Evolutionary conservation across 2,888 invertebrate species (phyloP), one percentile per base, ranked within the genome.

Genomic region (Theodoxus fluviatilis): DNA sequence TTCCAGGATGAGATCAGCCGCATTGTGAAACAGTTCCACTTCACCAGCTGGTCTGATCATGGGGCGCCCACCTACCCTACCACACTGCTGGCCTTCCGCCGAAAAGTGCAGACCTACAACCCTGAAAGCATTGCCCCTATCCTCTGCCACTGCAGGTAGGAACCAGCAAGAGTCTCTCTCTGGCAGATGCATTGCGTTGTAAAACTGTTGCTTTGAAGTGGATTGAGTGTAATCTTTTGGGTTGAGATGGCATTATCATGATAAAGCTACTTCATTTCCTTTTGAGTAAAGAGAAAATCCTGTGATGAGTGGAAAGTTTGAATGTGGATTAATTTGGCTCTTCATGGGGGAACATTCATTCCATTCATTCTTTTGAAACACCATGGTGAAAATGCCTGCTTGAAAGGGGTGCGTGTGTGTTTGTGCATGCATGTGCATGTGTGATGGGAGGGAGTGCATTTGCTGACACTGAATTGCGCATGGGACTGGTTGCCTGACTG

Each of bases 31-130:
- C 84, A 84, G 76, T 83, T 82, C 69, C 84, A 84, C 71, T 84
- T 83, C 71, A 81, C 79, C 35, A 81, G 80, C 2, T 83, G 84
- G 84, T 80, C 83, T 2, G 84, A 84, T 71, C 84, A 84, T 69
- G 83, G 82, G 3, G 83, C 82, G n/a, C 81, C 83, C 6, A 82
- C 80, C 6, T 78, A 80, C 68, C 80, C 83, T 25, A 83, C 83
- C 4, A 80, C 83, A 35, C 73, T 84, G 71, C 73, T 83, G 64
- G 78, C 80, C 55, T 84, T 82, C 73, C 71, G 78, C 52, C 76
- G 82, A 9, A 83, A 83, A 72, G 82, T 83, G n/a, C 77, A 81
- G 68, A 78, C 76, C 65, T 83, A 79, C 71, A 80, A 77, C 67
- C 76, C 81, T 22, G 81, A 83, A 31, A 80, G 80, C 72, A 77